Base-by-base conservation (phyloP, 2,113 vertebrate genomes). In the Mesembrinibis cayennensis region DNA sequence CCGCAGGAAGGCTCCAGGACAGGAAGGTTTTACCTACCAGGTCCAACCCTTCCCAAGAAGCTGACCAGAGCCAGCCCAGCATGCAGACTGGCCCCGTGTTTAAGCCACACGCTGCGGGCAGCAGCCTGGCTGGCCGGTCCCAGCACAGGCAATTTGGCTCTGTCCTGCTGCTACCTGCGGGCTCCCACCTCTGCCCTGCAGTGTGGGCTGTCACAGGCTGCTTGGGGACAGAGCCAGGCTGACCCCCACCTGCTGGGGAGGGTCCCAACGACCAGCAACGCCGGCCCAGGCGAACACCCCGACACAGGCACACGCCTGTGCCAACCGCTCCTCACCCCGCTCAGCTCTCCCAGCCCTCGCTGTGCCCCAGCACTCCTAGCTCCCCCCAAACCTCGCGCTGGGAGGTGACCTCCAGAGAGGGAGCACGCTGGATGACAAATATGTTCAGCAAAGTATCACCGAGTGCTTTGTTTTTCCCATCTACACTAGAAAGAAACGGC, bases 51-150 rank as follows among this genome's bases (percentile, higher is more conserved):
- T 27, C 40, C 52, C 34, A 8, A 36, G 44, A 6, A 19, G 53
- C 44, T 16, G 59, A 16, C 13, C 36, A 13, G 15, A 44, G 52
- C 16, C 6, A 7, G n/a, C 30, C 36, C 44, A 16, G 49, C 42
- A 34, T 0, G 0, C 49, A 10, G 45, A n/a, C 0, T 4, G n/a
- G 59, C 30, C 59, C 11, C 1, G 2, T 11, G 1, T 23, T 40
- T n/a, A 8, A 82, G 27, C 16, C 26, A 19, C 40, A 13, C 0
- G 2, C 49, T 19, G 42, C 6, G 29, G 40, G 82, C 71, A 52
- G 32, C 53, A 42, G 38, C 32, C 32, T 13, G 56, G 38, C 27
- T 3, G 3, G 21, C 14, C 5, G 1, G 22, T 11, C 20, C 30
- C 10, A 7, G 34, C 6, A 5, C 7, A 3, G 47, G 47, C 27